phyloP scores from a whole-genome alignment of 1,140 invertebrate genomes.

The Drosophila dunni region DNA sequence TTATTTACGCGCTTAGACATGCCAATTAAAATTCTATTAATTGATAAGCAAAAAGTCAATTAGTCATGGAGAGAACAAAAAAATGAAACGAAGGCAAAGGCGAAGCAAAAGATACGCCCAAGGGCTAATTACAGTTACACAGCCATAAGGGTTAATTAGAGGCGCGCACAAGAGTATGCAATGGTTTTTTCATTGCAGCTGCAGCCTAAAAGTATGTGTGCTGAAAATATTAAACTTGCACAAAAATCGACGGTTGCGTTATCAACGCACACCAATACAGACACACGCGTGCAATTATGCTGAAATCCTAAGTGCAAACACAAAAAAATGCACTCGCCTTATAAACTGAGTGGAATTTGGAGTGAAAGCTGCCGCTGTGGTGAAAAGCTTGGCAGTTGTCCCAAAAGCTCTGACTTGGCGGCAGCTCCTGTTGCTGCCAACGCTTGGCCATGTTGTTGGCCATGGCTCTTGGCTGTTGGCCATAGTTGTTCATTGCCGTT shows the following conservation, averaged over 20 bases:
- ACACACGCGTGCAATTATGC: slow-evolving; percentile 28
- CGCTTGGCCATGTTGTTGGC: neutral
- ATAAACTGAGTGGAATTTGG: neutral
- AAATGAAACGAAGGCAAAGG: neutral
- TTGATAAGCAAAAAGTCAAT: slow-evolving; percentile 59
- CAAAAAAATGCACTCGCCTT: slow-evolving; percentile 2
- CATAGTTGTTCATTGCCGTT: slow-evolving; percentile 10
- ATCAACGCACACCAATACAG: neutral
- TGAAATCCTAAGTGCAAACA: slow-evolving; percentile 20
- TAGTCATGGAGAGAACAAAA: slow-evolving; percentile 24
- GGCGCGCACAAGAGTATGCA: slow-evolving; percentile 43
- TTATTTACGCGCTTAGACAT: slow-evolving; percentile 14
- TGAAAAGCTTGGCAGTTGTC: slow-evolving; percentile 66
- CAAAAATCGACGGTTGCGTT: neutral
- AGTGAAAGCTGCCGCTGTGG: slow-evolving; percentile 49
- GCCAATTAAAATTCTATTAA: slow-evolving; percentile 69
- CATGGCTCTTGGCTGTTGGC: slow-evolving; percentile 20
- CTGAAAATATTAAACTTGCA: neutral
- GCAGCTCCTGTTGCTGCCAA: slow-evolving; percentile 58
- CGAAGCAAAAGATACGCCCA: neutral
- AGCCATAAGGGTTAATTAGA: slow-evolving; percentile 48
- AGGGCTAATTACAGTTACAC: slow-evolving; percentile 18
- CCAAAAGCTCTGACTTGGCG: slow-evolving; percentile 39
- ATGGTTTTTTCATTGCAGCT: slow-evolving; percentile 1
- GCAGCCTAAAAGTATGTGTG: slow-evolving; percentile 46